A percentile compares a stretch with the other conserved stretches of the same genome.
Conservation (phyloP, 2,888 invertebrate genomes). For the Anoplius nigerrimus region DNA sequence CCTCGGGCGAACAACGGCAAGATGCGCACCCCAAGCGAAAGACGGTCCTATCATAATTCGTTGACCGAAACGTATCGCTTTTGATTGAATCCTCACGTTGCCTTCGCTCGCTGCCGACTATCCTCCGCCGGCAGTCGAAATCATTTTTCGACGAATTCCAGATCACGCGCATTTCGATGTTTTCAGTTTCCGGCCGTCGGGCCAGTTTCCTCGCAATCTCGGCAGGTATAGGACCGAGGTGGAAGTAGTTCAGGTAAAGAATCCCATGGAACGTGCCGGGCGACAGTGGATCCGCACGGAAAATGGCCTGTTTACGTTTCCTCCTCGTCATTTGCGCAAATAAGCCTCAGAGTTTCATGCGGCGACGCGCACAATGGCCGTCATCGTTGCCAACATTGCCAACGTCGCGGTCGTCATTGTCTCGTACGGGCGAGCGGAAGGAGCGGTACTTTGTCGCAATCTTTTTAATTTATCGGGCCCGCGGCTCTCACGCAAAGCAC, state of each 20-base stretch:
- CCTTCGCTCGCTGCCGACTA: too few species aligned
- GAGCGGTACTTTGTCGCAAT: slow-evolving; percentile 24
- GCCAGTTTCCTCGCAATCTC: not conserved
- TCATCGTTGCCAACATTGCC: slow-evolving; percentile 16
- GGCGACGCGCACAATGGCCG: slow-evolving; percentile 22
- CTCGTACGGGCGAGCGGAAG: slow-evolving; percentile 16
- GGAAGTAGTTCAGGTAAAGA: not conserved
- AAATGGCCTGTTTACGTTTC: slow-evolving; percentile 18
- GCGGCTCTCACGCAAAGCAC: slow-evolving; percentile 12
- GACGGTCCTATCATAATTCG: too few species aligned
- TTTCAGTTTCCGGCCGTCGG: not conserved
- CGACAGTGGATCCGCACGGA: not conserved
- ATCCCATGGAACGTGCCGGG: not conserved
- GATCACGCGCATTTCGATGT: too few species aligned
- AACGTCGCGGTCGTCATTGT: slow-evolving; percentile 4
- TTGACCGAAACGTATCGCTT: too few species aligned
- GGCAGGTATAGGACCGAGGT: not conserved
- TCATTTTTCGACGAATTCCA: too few species aligned
- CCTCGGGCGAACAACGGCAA: slow-evolving; percentile 15
- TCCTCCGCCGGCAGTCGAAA: too few species aligned
- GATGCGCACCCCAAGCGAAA: not conserved
- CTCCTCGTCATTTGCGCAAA: slow-evolving; percentile 24
- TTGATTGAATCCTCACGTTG: too few species aligned
- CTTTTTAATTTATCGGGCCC: slow-evolving; percentile 26
- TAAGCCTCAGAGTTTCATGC: slow-evolving; percentile 2